phyloP scores from a whole-genome alignment of 2,797 vertebrate genomes.

The Neostethus bicornis region DNA sequence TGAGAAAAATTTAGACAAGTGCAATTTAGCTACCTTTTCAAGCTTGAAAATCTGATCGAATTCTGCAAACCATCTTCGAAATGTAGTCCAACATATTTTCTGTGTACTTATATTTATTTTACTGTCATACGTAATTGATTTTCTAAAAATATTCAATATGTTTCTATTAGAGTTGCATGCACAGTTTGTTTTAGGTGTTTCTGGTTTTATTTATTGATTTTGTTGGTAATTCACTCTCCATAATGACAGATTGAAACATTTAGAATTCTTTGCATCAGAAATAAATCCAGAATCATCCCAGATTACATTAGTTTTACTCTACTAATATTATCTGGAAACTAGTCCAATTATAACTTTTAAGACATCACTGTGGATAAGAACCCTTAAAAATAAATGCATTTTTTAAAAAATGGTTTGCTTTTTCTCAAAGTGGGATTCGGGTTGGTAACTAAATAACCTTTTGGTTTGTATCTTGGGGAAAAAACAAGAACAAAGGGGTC shows the following conservation, averaged over 20 bases:
- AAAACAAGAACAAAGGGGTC: constrained; percentile 53
- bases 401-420: constrained; percentile 7
- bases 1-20: constrained; percentile 15
- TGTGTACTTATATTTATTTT: no score
- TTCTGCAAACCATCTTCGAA: constrained; percentile 6
- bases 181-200: no score
- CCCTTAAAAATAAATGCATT: constrained; percentile 5
- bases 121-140: no score
- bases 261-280: not conserved
- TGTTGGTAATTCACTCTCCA: not conserved
- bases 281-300: not conserved
- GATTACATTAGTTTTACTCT: not conserved
- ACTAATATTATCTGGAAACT: not conserved
- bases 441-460: constrained; percentile 62
- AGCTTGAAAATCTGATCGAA: constrained; percentile 1
- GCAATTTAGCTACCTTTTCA: constrained; percentile 20
- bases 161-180: no score
- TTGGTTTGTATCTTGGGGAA: constrained; percentile 45
- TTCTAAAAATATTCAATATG: no score
- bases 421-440: constrained; percentile 30
- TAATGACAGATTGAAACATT: not conserved
- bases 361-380: not conserved
- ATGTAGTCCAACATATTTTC: not conserved
- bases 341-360: not conserved
- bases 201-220: no score